Conservation (phyloP, 2,888 invertebrate genomes). For the Lithophane ornitopus region DNA sequence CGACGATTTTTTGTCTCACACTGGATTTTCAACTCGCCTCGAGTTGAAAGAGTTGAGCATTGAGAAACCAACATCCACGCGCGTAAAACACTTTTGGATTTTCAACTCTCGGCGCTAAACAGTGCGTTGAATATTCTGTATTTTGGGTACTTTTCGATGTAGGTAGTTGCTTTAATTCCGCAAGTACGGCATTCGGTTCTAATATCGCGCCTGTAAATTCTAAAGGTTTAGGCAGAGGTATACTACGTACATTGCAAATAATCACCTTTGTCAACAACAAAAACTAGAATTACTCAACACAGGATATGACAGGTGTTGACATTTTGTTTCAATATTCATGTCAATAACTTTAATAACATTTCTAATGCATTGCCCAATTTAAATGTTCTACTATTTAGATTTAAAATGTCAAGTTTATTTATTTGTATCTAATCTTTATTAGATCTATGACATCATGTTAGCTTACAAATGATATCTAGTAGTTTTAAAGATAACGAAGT, state of each 20-base stretch:
- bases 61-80: too few species aligned
- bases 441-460: background rate
- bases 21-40: too few species aligned
- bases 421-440: constrained; percentile 2
- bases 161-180: too few species aligned
- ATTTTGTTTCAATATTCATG: constrained; percentile 42
- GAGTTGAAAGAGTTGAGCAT: too few species aligned
- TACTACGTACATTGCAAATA: background rate
- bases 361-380: constrained; percentile 4
- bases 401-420: constrained; percentile 30
- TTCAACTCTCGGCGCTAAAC: too few species aligned
- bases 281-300: constrained; percentile 32
- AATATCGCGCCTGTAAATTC: too few species aligned
- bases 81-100: too few species aligned
- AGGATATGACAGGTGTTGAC: constrained; percentile 53
- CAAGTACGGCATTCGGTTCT: background rate
- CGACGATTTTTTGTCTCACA: too few species aligned
- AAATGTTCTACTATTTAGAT: background rate
- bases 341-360: constrained; percentile 13
- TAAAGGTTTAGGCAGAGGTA: too few species aligned
- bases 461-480: background rate
- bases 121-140: too few species aligned
- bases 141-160: too few species aligned
- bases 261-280: constrained; percentile 10
- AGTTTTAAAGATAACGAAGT: background rate